A percentile compares a stretch with the other conserved stretches of the same genome.
Evolutionary conservation across 1,140 invertebrate species (phyloP).

Genomic region (Bombus ignitus): DNA sequence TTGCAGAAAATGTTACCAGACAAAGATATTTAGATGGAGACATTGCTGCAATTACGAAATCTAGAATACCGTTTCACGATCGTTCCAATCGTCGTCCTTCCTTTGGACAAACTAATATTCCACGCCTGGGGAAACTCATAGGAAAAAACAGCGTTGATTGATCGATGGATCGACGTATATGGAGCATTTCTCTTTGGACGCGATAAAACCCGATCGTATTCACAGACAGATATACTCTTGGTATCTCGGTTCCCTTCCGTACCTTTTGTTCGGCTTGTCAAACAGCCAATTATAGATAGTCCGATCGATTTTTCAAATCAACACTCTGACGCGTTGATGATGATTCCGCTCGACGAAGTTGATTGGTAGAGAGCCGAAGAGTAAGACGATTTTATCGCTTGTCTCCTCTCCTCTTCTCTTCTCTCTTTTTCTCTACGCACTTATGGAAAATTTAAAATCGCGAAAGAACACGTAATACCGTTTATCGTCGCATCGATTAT

Average conservation of each 20-base stretch:
- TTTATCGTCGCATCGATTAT: no score
- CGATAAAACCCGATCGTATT: slow-evolving; percentile 28
- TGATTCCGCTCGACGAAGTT: not conserved
- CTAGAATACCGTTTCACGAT: not conserved
- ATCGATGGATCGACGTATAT: slow-evolving; percentile 26
- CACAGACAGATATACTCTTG: not conserved
- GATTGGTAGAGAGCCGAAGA: not conserved
- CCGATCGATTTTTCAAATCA: not conserved
- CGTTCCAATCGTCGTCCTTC: not conserved
- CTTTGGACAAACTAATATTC: not conserved
- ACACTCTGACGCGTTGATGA: not conserved
- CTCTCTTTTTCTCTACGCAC: no score
- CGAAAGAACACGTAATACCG: no score
- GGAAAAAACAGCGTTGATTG: not conserved
- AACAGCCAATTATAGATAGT: not conserved
- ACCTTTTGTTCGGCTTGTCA: slow-evolving; percentile 6
- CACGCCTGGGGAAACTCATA: not conserved
- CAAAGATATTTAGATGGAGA: no score
- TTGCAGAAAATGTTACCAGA: no score
- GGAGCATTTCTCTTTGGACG: slow-evolving; percentile 8
- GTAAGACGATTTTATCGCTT: not conserved
- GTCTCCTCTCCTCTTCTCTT: no score
- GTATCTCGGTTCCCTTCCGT: not conserved
- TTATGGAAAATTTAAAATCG: no score
- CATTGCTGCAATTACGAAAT: no score